Conservation (phyloP, 2,797 vertebrate genomes). For the Anolis apletophallus region DNA sequence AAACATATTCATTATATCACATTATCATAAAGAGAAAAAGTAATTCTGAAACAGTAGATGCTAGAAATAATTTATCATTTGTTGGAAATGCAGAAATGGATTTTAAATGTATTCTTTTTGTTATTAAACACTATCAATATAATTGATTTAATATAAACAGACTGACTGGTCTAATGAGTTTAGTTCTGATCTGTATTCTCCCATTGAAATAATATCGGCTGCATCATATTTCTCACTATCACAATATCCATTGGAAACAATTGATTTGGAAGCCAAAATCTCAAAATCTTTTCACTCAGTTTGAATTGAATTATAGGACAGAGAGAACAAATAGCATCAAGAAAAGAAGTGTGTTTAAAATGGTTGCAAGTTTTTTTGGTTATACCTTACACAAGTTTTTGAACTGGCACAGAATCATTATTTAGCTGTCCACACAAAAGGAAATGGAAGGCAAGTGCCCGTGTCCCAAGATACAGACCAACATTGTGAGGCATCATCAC, state of each 20-base stretch:
- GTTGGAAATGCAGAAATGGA: neutral
- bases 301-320: neutral
- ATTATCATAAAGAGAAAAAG: neutral
- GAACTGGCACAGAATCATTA: too few relatives aligned
- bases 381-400: neutral
- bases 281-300: neutral
- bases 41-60: neutral
- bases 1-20: conserved; percentile 2
- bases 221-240: neutral
- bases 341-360: neutral
- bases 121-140: neutral
- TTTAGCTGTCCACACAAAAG: too few relatives aligned
- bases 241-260: neutral
- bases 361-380: neutral
- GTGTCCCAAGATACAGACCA: neutral
- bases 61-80: neutral
- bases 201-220: neutral
- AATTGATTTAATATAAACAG: neutral
- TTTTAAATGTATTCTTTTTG: neutral
- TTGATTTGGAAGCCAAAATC: neutral
- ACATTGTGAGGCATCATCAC: neutral
- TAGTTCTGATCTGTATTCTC: neutral
- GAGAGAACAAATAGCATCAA: neutral
- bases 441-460: neutral
- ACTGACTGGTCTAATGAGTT: neutral